Conservation (phyloP, 2,113 vertebrate species). For the Macrotus californicus region DNA sequence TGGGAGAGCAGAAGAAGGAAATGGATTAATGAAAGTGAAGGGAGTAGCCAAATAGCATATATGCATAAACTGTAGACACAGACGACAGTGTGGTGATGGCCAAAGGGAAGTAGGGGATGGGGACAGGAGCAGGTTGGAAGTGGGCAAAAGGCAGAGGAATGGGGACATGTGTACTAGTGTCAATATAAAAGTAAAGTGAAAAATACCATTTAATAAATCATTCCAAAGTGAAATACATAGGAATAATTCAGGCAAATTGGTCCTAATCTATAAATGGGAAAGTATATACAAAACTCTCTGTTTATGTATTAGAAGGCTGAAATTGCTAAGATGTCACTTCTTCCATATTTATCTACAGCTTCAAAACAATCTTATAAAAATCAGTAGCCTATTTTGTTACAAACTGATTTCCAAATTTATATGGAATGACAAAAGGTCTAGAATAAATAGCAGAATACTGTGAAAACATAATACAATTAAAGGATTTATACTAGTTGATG, state of each 20-base stretch:
- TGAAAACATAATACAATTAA: not conserved
- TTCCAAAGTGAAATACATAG: not conserved
- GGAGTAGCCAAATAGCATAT: too few relatives aligned
- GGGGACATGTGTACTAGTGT: too few relatives aligned
- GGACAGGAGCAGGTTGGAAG: too few relatives aligned
- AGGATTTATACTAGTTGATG: not conserved
- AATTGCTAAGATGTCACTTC: not conserved
- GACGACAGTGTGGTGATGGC: too few relatives aligned
- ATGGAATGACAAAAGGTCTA: not conserved
- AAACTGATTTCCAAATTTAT: not conserved
- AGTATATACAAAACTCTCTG: not conserved
- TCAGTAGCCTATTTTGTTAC: not conserved
- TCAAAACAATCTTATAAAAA: not conserved
- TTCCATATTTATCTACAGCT: not conserved
- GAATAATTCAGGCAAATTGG: not conserved
- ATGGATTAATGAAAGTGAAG: too few relatives aligned
- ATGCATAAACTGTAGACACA: too few relatives aligned
- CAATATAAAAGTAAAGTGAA: not conserved
- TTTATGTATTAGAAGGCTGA: not conserved
- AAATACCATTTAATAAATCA: not conserved
- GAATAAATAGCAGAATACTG: not conserved
- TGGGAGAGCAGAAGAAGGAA: too few relatives aligned
- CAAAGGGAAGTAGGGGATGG: too few relatives aligned
- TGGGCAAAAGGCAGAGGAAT: too few relatives aligned
- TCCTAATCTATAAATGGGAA: not conserved